Evolutionary conservation across 2,113 vertebrate genomes (phyloP), one percentile per base, ranked within the genome.

Genomic region (Dinomys branickii): DNA sequence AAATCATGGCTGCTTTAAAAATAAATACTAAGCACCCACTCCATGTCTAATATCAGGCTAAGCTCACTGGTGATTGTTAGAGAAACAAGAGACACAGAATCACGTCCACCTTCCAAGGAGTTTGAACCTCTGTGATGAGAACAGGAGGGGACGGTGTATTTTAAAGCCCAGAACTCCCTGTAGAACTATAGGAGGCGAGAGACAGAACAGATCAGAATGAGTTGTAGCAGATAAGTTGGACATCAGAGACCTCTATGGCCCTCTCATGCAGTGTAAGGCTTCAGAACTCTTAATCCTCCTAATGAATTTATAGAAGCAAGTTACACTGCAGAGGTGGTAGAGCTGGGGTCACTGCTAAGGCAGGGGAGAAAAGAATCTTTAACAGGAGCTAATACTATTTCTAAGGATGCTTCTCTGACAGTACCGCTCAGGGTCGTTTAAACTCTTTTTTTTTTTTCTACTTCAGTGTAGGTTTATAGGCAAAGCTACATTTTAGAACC

Each of bases 381-480:
- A 97, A 89, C 83, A 67, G 22, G 17, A 95, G 22, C 5, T 84
- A 89, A 85, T 97, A 26, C 96, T 96, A 67, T 96, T 91, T 52
- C 91, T 78, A 97, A 84, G 69, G 56, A 65, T 91, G 52, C 58
- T 82, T 54, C 52, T 69, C 20, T 0, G 0, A 92, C 96, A 95
- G 61, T 88, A 56, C 69, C 94, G 73, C 33, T 24, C 83, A 95
- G 89, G 91, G 78, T 92, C 88, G 97, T 96, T 97, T 87, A 98
- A 97, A 89, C 86, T 96, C 92, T 73, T 81, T 88, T 93, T 89
- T 97, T 73, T 81, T 88, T 93, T 89, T 97, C 97, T 96, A 96
- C 94, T 54, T 93, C 98, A 83, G 81, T 87, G 58, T 88, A 88
- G 96, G 98, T 98, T 98, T 98, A 98, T 91, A 94, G 47, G 67